These are phyloP conservation scores for Timandra comae DNA, from an alignment of 2,888 invertebrate genomes.

Conservation along the genomic window DNA sequence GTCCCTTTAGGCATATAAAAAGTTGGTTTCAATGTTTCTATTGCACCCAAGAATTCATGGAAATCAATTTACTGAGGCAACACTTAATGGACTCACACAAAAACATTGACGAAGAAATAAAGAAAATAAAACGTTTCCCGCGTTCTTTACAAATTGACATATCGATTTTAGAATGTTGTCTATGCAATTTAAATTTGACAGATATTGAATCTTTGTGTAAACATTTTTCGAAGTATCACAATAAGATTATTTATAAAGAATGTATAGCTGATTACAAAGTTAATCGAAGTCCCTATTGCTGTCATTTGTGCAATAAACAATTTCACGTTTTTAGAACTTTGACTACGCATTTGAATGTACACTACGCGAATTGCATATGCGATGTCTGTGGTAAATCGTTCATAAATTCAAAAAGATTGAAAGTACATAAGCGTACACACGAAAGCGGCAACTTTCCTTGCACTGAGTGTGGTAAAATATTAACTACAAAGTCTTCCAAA, in stretches of 20 bases:
- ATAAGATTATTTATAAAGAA: constrained; percentile 52
- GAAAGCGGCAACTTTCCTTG: constrained; percentile 60
- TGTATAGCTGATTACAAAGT: constrained; percentile 64
- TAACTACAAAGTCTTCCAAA: constrained; percentile 52
- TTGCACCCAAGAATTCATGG: constrained; percentile 55
- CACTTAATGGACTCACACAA: constrained; percentile 40
- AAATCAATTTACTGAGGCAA: constrained; percentile 39
- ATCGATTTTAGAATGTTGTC: constrained; percentile 51
- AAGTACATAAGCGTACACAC: constrained; percentile 68
- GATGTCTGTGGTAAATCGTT: constrained; percentile 70
- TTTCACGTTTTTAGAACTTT: constrained; percentile 60
- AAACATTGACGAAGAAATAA: constrained; percentile 43
- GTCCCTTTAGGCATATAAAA: constrained; percentile 59
- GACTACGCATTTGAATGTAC: constrained; percentile 66
- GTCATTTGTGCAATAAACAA: constrained; percentile 49
- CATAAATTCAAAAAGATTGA: constrained; percentile 61
- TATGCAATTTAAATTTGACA: constrained; percentile 44
- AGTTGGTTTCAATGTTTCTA: constrained; percentile 69
- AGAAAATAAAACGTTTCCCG: constrained; percentile 55
- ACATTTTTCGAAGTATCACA: constrained; percentile 47
- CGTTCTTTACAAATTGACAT: constrained; percentile 61
- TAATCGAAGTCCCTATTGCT: constrained; percentile 45
- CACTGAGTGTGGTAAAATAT: constrained; percentile 45
- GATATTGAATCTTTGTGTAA: constrained; percentile 43
- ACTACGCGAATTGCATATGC: constrained; percentile 69